Evolutionary conservation across 2,888 invertebrate genomes (phyloP).

Genomic region (Perdita meconis): DNA sequence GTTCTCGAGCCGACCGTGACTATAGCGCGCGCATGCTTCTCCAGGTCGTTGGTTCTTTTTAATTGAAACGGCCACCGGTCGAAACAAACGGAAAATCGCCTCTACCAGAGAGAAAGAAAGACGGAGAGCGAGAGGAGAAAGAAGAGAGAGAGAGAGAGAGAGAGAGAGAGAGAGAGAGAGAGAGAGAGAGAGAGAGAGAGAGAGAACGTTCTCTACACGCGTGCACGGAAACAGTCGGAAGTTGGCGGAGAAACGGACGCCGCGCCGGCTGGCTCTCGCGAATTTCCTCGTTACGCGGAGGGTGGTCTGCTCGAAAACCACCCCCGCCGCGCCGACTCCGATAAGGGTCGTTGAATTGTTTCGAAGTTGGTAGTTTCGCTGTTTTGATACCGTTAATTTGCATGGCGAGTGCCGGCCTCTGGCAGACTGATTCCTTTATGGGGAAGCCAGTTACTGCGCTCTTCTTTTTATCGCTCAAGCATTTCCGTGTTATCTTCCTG

Average conservation of each 20-base stretch:
- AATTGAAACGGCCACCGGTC: no score
- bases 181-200: no score
- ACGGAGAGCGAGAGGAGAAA: no score
- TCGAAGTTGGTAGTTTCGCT: constrained; percentile 14
- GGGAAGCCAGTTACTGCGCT: no score
- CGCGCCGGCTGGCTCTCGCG: not conserved
- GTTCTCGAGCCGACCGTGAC: constrained; percentile 26
- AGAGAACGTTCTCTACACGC: not conserved
- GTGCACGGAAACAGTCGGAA: constrained; percentile 2
- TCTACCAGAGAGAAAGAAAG: not conserved
- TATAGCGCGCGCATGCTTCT: not conserved
- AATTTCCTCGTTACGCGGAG: not conserved
- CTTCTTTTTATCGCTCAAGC: no score
- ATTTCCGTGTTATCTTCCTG: no score
- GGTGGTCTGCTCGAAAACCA: not conserved
- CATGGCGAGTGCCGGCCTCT: constrained; percentile 3
- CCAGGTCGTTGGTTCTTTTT: not conserved
- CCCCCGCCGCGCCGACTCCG: not conserved
- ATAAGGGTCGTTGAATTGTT: constrained; percentile 21
- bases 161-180: no score
- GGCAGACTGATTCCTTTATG: no score
- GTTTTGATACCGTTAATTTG: constrained; percentile 25
- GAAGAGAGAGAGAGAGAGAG: no score
- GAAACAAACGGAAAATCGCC: no score
- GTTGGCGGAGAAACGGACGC: not conserved